Evolutionary conservation across 1,140 invertebrate genomes (phyloP).

Genomic region (Drosophila ercepeae): DNA sequence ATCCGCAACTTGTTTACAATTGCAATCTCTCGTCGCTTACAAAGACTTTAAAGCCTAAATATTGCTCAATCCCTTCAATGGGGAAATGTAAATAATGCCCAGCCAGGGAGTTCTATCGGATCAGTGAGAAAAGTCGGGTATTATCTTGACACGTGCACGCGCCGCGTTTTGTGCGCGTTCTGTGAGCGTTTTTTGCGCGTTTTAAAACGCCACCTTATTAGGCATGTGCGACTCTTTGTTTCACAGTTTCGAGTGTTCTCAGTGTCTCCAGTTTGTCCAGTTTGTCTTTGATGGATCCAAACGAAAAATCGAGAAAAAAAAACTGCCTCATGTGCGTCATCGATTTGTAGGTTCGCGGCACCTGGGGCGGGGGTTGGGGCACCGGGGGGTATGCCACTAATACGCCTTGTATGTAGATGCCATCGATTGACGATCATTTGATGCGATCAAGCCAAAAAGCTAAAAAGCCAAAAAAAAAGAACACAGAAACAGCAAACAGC

Average conservation of each 20-base stretch:
- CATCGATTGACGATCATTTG: conserved; percentile 50
- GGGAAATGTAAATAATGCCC: conserved; percentile 22
- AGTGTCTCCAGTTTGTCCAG: conserved; percentile 20
- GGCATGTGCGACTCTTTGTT: conserved; percentile 37
- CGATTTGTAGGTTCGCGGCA: neutral
- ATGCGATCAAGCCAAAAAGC: conserved; percentile 34
- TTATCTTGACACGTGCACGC: conserved; percentile 59
- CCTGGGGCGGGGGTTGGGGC: neutral
- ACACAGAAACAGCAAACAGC: neutral
- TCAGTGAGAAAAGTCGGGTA: neutral
- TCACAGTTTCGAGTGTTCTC: conserved; percentile 7
- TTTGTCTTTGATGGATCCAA: conserved; percentile 32
- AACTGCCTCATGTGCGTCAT: conserved; percentile 47
- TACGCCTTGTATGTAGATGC: conserved; percentile 42
- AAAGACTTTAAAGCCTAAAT: too few species aligned
- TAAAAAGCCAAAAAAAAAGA: neutral
- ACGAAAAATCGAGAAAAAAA: too few species aligned
- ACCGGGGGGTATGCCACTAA: neutral
- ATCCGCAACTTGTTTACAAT: too few species aligned
- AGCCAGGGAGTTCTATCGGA: too few species aligned
- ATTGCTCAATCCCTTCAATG: too few species aligned
- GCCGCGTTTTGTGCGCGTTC: conserved; percentile 52
- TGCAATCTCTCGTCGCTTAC: too few species aligned
- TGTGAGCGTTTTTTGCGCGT: conserved; percentile 51
- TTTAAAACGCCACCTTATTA: conserved; percentile 68